phyloP scores from a whole-genome alignment of 2,797 vertebrate genomes.

The Aplochiton taeniatus region DNA sequence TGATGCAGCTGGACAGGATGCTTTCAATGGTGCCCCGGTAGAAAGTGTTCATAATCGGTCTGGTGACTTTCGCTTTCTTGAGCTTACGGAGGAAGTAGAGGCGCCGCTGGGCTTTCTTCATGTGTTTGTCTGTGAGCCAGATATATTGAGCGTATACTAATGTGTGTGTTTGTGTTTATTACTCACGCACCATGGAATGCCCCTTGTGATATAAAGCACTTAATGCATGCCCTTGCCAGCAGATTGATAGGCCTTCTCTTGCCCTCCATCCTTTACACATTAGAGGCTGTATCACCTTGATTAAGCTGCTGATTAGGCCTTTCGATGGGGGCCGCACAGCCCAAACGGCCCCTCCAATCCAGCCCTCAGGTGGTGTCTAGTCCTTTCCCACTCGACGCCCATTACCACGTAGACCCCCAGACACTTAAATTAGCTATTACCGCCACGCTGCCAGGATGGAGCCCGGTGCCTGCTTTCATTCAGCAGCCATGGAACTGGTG shows the following conservation, averaged over 20 bases:
- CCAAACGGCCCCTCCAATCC: slow-evolving; percentile 13
- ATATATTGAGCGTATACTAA: too few relatives aligned
- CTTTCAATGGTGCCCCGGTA: too few relatives aligned
- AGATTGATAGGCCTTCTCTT: slow-evolving; percentile 44
- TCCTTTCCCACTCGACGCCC: slow-evolving; percentile 34
- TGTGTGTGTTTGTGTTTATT: slow-evolving; percentile 39
- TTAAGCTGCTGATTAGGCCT: slow-evolving; percentile 70
- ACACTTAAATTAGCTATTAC: slow-evolving; percentile 55
- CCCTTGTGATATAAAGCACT: slow-evolving; percentile 81
- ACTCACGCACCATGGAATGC: slow-evolving; percentile 52
- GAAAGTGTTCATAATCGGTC: too few relatives aligned
- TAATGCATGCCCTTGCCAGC: slow-evolving; percentile 84
- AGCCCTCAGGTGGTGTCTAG: slow-evolving; percentile 44
- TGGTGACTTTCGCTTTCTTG: too few relatives aligned
- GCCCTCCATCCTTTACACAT: slow-evolving; percentile 23
- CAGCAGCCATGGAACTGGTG: slow-evolving; percentile 24
- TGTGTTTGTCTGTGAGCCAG: too few relatives aligned
- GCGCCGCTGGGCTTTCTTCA: too few relatives aligned
- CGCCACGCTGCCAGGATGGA: neutral
- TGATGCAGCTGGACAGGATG: too few relatives aligned
- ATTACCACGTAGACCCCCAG: slow-evolving; percentile 40
- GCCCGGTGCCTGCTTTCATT: neutral
- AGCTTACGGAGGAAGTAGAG: too few relatives aligned
- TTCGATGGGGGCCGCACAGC: slow-evolving; percentile 52
- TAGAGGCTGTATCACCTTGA: slow-evolving; percentile 64